These are phyloP conservation scores for Dicyrtomina minuta DNA, from an alignment of 2,888 invertebrate genomes.

Conservation along the genomic window DNA sequence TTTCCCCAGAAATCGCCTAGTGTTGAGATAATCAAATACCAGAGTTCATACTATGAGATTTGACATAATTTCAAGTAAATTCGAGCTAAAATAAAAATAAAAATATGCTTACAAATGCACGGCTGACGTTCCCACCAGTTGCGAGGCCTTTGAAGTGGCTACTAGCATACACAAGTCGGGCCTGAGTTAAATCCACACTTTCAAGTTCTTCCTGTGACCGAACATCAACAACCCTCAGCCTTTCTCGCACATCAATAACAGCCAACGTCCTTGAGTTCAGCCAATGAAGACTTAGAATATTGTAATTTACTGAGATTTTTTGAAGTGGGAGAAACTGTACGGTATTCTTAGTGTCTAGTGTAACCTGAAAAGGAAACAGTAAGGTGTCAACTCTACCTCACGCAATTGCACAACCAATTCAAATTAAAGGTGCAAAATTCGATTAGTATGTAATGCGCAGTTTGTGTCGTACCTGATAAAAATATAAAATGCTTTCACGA, in stretches of 20 bases:
- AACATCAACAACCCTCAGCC: constrained; percentile 84
- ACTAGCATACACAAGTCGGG: constrained; percentile 81
- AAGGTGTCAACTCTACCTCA: no score
- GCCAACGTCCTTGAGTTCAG: constrained; percentile 79
- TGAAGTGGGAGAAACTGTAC: constrained; percentile 68
- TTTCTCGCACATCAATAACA: constrained; percentile 81
- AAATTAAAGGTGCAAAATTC: no score
- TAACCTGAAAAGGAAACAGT: constrained; percentile 59
- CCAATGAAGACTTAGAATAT: constrained; percentile 76
- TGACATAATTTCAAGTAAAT: not conserved
- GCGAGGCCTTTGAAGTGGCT: constrained; percentile 88
- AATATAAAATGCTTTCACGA: constrained; percentile 77
- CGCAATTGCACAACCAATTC: no score
- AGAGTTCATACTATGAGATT: no score
- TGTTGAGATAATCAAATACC: constrained; percentile 39
- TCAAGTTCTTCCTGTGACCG: constrained; percentile 83
- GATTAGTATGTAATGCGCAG: not conserved
- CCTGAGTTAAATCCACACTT: constrained; percentile 74
- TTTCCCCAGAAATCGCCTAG: constrained; percentile 70
- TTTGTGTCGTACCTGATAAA: constrained; percentile 67
- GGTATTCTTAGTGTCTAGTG: constrained; percentile 61
- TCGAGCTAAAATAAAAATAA: constrained; percentile 54
- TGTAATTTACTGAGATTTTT: constrained; percentile 70
- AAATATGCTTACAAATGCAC: constrained; percentile 65
- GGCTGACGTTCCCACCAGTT: constrained; percentile 89